Evolutionary conservation across 64 coral and sea anemone genomes (phyloP).

Genomic region (Montipora sp.): DNA sequence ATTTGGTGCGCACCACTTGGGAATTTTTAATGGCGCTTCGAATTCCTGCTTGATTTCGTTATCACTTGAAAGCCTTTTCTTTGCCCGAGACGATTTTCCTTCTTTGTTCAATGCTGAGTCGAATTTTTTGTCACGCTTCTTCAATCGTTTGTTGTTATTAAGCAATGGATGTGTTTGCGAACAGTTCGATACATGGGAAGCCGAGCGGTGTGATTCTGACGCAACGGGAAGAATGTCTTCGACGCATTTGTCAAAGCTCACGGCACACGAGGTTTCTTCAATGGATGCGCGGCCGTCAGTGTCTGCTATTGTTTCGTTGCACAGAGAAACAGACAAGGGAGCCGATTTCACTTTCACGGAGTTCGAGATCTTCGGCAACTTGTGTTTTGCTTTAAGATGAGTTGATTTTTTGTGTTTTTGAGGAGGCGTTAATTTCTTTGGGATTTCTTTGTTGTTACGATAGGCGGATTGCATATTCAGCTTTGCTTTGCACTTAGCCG

Average conservation of each 20-base stretch:
- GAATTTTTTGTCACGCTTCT: slow-evolving; percentile 29
- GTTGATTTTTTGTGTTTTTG: slow-evolving; percentile 28
- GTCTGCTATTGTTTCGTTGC: slow-evolving; percentile 32
- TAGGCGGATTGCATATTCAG: background rate
- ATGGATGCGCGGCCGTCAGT: background rate
- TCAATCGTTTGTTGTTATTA: background rate
- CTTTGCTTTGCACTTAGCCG: slow-evolving; percentile 14
- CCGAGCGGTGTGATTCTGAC: background rate
- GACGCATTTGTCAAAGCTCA: background rate
- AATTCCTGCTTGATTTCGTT: slow-evolving; percentile 4
- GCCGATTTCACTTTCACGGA: slow-evolving; percentile 25
- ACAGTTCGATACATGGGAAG: background rate
- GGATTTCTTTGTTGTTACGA: slow-evolving; percentile 6
- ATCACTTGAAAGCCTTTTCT: slow-evolving; percentile 34
- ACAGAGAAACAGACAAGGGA: background rate
- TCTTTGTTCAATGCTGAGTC: background rate
- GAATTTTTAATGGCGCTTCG: slow-evolving; percentile 55
- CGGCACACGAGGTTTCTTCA: background rate
- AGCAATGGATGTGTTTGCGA: background rate
- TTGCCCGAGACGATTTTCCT: slow-evolving; percentile 6
- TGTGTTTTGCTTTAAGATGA: background rate
- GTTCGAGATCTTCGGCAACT: slow-evolving; percentile 7
- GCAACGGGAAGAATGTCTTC: background rate
- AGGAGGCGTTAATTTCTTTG: slow-evolving; percentile 19
- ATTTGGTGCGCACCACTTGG: slow-evolving; percentile 28